phyloP scores from a whole-genome alignment of 2,888 invertebrate species.

The Marasmarcha lunaedactyla region DNA sequence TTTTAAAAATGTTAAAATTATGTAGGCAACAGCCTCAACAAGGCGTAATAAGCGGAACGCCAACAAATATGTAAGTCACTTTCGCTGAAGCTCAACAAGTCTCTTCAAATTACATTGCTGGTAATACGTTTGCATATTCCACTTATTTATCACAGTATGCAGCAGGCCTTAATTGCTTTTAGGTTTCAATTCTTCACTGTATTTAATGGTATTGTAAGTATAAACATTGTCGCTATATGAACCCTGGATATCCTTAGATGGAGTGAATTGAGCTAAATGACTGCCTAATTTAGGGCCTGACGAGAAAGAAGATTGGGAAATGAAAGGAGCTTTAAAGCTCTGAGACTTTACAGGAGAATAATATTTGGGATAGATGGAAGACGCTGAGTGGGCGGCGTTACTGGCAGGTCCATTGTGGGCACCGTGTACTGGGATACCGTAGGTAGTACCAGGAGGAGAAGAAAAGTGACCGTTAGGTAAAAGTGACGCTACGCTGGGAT shows the following conservation, averaged over 20 bases:
- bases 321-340: constrained; percentile 34
- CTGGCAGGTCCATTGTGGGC: constrained; percentile 24
- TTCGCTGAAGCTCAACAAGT: constrained; percentile 17
- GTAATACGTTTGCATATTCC: no score
- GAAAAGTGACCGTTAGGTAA: constrained; percentile 38
- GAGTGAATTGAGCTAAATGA: constrained; percentile 25
- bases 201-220: constrained; percentile 61
- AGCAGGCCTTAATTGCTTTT: constrained; percentile 25
- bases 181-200: constrained; percentile 59
- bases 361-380: constrained; percentile 42
- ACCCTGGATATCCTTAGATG: constrained; percentile 45
- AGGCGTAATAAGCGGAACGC: constrained; percentile 35
- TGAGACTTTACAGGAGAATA: constrained; percentile 36
- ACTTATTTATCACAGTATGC: background rate
- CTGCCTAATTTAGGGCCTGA: constrained; percentile 44
- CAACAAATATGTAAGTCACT: constrained; percentile 30
- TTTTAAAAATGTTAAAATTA: no score
- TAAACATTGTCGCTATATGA: constrained; percentile 43
- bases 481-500: constrained; percentile 38
- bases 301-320: constrained; percentile 37
- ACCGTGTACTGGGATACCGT: constrained; percentile 31
- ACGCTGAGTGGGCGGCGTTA: constrained; percentile 35
- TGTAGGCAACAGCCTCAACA: no score
- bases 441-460: constrained; percentile 41
- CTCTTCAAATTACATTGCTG: no score